Conservation (phyloP, 2,797 vertebrate species). For the Periophthalmus magnuspinnatus region DNA sequence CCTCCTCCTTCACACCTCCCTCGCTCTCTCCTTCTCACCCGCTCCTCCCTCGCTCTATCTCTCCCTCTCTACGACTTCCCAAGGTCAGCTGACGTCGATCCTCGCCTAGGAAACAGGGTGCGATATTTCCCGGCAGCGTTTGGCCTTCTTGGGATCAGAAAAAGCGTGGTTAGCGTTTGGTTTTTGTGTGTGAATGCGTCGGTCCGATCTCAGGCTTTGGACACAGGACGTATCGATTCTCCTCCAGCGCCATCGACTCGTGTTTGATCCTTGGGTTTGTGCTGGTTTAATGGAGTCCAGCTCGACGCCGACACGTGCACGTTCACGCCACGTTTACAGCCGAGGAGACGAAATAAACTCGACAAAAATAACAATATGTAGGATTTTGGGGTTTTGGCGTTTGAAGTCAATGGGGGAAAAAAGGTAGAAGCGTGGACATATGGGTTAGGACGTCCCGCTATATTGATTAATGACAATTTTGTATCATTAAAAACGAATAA, state of each 20-base stretch:
- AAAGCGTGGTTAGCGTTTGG: slow-evolving; percentile 1
- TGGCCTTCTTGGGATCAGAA: slow-evolving; percentile 14
- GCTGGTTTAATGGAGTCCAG: slow-evolving; percentile 24
- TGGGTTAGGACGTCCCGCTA: no score
- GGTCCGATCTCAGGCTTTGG: slow-evolving; percentile 25
- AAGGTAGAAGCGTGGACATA: no score
- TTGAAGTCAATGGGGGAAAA: no score
- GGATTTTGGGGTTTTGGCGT: not conserved
- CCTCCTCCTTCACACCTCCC: slow-evolving; percentile 27
- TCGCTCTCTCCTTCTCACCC: slow-evolving; percentile 2
- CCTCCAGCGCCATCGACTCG: slow-evolving; percentile 40
- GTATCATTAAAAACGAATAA: no score
- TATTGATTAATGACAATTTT: no score
- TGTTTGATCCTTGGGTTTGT: slow-evolving; percentile 28
- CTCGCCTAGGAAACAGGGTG: slow-evolving; percentile 11
- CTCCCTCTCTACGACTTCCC: slow-evolving; percentile 17
- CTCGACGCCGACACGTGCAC: not conserved
- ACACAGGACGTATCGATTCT: slow-evolving; percentile 34
- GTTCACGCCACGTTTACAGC: slow-evolving; percentile 14
- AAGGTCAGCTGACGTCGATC: slow-evolving; percentile 36
- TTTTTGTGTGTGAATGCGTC: no score
- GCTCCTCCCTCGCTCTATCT: not conserved
- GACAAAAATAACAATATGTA: slow-evolving; percentile 12
- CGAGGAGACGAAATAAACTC: slow-evolving; percentile 18
- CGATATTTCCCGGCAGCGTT: slow-evolving; percentile 6